Percentiles rank a stretch among this genome's conserved stretches.
Conservation (phyloP, 2,888 invertebrate species). For the Stenodema calcarata region DNA sequence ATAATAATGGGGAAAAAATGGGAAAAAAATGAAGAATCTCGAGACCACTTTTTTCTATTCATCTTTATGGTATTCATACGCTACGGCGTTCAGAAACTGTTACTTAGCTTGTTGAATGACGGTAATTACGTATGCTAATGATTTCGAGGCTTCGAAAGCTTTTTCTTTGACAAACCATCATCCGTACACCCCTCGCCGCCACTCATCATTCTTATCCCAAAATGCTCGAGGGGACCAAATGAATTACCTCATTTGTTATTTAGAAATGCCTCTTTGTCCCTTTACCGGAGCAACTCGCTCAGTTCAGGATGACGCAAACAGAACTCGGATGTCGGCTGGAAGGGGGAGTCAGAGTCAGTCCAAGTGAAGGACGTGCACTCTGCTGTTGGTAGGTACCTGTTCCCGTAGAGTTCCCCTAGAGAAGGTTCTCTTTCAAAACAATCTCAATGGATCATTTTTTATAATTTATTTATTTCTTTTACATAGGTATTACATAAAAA, state of each 20-base stretch:
- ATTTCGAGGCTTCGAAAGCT: constrained; percentile 20
- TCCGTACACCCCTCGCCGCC: background rate
- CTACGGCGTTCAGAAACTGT: background rate
- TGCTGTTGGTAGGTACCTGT: background rate
- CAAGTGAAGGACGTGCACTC: background rate
- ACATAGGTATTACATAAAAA: no score
- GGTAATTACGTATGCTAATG: constrained; percentile 48
- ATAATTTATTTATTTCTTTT: no score
- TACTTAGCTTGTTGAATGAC: constrained; percentile 28
- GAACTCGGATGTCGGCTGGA: no score
- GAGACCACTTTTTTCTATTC: background rate
- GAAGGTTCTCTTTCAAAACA: background rate
- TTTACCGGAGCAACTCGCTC: background rate
- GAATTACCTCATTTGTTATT: constrained; percentile 49
- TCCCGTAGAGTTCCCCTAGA: background rate
- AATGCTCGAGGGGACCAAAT: constrained; percentile 31
- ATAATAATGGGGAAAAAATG: no score
- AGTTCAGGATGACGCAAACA: constrained; percentile 42
- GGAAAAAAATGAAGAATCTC: background rate
- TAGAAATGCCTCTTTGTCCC: constrained; percentile 36
- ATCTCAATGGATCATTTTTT: background rate
- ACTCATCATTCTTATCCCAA: constrained; percentile 7
- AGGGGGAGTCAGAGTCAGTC: background rate
- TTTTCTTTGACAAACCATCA: constrained; percentile 38
- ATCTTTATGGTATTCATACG: background rate